A percentile compares a stretch with the other conserved stretches of the same genome.
These are phyloP conservation scores for Acanthosepion pharaonis DNA, from an alignment of 2,888 invertebrate genomes.

Conservation along the genomic window DNA sequence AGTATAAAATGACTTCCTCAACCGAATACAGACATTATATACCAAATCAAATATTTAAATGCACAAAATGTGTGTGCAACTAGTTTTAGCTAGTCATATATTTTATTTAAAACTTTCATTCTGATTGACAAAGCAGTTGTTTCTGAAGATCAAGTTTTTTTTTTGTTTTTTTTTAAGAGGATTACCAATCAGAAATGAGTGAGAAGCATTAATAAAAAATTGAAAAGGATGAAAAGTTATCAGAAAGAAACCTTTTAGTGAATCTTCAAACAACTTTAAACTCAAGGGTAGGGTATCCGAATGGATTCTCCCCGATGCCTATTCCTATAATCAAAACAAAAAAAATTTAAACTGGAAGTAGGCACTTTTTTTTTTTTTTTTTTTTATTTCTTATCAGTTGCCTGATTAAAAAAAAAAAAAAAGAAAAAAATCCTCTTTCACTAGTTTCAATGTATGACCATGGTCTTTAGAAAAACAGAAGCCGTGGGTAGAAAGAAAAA, in stretches of 20 bases:
- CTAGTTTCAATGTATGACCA: background rate
- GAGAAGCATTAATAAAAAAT: background rate
- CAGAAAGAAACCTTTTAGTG: background rate
- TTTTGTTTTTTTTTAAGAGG: too few relatives aligned
- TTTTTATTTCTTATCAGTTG: background rate
- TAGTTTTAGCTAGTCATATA: too few relatives aligned
- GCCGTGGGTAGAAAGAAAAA: background rate
- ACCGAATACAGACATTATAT: too few relatives aligned
- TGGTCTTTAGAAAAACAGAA: background rate
- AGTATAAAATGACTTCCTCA: too few relatives aligned
- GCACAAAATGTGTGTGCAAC: too few relatives aligned
- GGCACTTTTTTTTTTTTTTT: background rate
- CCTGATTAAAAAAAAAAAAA: background rate
- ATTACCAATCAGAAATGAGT: too few relatives aligned
- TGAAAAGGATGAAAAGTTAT: background rate
- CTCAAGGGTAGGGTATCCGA: background rate
- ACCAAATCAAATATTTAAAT: too few relatives aligned
- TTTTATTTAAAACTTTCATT: too few relatives aligned
- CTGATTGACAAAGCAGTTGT: too few relatives aligned
- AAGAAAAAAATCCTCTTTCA: background rate
- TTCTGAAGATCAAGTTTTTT: too few relatives aligned
- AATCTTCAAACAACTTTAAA: background rate
- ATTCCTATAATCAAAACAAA: too few relatives aligned
- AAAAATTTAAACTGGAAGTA: background rate
- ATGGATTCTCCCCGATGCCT: background rate